Conservation (phyloP, 2,888 invertebrate genomes). For the Pseudococcus longispinus region DNA sequence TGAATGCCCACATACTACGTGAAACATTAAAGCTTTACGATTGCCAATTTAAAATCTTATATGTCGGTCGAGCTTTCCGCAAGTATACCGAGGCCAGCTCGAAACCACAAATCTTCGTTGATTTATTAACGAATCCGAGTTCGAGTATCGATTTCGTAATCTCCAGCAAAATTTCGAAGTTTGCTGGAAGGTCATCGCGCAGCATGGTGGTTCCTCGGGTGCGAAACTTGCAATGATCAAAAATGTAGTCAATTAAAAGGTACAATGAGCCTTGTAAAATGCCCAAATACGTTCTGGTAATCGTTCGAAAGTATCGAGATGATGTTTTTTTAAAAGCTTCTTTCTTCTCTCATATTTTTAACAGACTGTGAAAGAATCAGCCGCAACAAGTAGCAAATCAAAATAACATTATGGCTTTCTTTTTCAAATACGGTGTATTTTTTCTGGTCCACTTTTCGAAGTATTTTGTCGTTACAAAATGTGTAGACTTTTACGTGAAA, state of each 20-base stretch:
- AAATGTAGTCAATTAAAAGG: background rate
- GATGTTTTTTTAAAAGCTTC: background rate
- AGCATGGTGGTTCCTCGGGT: background rate
- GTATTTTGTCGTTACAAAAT: background rate
- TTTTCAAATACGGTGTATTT: background rate
- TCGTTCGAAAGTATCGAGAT: background rate
- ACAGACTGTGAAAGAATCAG: background rate
- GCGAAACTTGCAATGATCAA: background rate
- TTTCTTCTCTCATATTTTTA: background rate
- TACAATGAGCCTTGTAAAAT: background rate
- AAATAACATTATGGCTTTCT: background rate
- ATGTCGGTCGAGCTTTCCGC: background rate
- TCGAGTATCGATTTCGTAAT: background rate
- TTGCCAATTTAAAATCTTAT: background rate
- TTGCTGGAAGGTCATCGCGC: background rate
- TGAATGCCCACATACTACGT: background rate
- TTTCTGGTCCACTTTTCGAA: background rate
- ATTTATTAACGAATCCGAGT: background rate
- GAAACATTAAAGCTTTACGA: constrained; percentile 31
- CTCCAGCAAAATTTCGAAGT: background rate
- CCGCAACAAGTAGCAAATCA: constrained; percentile 17
- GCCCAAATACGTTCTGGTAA: background rate
- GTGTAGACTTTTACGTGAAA: background rate
- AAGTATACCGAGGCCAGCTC: background rate
- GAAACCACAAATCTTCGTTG: background rate